These are phyloP conservation scores for Nomada ferruginata DNA, from an alignment of 2,888 invertebrate genomes.

Conservation along the genomic window DNA sequence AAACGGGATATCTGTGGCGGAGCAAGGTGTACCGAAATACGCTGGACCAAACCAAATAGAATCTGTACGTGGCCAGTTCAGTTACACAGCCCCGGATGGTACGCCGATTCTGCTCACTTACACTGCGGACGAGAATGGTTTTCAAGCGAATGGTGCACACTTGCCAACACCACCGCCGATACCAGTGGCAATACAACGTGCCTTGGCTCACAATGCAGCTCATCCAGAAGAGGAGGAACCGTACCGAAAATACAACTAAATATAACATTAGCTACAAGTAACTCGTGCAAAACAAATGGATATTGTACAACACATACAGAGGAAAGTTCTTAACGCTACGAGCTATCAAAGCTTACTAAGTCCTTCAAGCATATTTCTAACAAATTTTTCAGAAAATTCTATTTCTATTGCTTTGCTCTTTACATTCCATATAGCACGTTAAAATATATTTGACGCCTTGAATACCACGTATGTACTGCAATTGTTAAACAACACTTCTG, in stretches of 20 bases:
- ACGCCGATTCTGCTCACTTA: constrained; percentile 87
- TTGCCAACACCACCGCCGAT: constrained; percentile 93
- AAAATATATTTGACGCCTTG: too few species aligned
- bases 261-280: neutral
- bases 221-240: constrained; percentile 84
- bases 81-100: constrained; percentile 89
- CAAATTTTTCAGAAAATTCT: neutral
- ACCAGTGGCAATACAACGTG: constrained; percentile 89
- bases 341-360: neutral
- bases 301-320: constrained; percentile 20
- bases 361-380: too few species aligned
- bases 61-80: constrained; percentile 86
- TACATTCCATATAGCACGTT: neutral
- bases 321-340: neutral
- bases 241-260: constrained; percentile 73
- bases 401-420: neutral
- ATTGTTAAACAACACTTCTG: neutral
- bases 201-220: constrained; percentile 87
- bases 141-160: constrained; percentile 90
- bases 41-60: constrained; percentile 85
- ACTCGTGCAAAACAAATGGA: constrained; percentile 2
- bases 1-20: constrained; percentile 87
- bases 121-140: constrained; percentile 90
- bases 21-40: constrained; percentile 86
- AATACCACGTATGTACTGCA: neutral